Conservation (phyloP, 2,888 invertebrate genomes). For the Tipula confusa region DNA sequence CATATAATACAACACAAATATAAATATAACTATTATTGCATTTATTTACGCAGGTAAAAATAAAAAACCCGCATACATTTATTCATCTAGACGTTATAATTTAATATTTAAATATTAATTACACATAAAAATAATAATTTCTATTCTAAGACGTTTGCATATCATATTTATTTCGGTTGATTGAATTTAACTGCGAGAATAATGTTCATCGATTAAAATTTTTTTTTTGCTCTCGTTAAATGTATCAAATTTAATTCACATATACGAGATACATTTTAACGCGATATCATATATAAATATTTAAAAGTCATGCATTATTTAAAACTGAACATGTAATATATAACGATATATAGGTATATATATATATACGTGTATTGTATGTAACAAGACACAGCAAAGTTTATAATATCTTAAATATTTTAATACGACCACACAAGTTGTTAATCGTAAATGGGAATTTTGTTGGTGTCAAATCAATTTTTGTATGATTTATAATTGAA, state of each 20-base stretch:
- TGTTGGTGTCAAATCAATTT: too few species aligned
- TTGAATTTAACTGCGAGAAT: slow-evolving; percentile 20
- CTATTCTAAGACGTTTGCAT: neutral
- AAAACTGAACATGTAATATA: neutral
- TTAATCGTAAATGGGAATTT: too few species aligned
- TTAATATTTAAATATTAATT: neutral
- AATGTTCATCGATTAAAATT: neutral
- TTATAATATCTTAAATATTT: too few species aligned
- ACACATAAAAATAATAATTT: neutral
- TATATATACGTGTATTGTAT: too few species aligned
- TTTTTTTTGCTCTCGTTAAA: neutral
- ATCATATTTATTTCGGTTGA: slow-evolving; percentile 1
- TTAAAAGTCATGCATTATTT: neutral
- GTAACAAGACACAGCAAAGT: too few species aligned
- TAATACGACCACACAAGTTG: too few species aligned
- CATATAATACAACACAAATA: too few species aligned
- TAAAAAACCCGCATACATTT: too few species aligned
- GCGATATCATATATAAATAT: neutral
- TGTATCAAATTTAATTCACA: neutral
- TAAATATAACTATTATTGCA: too few species aligned
- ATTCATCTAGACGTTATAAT: too few species aligned
- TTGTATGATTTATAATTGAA: too few species aligned
- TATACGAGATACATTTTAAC: neutral
- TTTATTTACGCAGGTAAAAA: too few species aligned
- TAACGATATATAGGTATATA: neutral